Evolutionary conservation across 2,888 invertebrate genomes (phyloP).

Genomic region (Machimus rusticus): DNA sequence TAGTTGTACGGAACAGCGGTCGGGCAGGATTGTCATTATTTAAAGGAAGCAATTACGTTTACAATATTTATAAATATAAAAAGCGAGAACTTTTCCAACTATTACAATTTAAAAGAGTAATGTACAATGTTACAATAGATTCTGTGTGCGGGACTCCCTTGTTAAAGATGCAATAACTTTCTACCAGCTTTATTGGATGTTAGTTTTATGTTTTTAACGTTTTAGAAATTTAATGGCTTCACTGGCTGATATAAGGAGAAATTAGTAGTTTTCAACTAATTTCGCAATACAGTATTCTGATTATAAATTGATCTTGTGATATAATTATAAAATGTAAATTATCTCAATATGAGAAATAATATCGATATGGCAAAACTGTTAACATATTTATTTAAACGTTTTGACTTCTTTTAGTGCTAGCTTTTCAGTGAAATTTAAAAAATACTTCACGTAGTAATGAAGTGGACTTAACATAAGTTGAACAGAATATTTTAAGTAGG

Average conservation of each 20-base stretch:
- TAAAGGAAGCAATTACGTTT: background rate
- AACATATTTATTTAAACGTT: background rate
- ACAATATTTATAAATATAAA: background rate
- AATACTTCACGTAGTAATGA: too few relatives aligned
- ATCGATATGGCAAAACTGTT: background rate
- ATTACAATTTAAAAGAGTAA: background rate
- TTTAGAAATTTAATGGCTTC: background rate
- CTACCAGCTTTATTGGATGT: background rate
- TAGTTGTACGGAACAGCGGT: background rate
- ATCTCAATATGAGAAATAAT: background rate
- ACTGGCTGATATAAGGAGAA: background rate
- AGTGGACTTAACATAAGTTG: too few relatives aligned
- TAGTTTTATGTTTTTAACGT: background rate
- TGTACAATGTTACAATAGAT: background rate
- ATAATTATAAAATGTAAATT: background rate
- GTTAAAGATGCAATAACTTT: background rate
- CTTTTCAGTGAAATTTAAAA: too few relatives aligned
- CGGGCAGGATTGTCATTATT: background rate
- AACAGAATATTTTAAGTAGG: too few relatives aligned
- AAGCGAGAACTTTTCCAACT: background rate
- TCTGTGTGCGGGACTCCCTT: slow-evolving; percentile 1
- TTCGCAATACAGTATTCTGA: background rate
- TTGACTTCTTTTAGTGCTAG: too few relatives aligned
- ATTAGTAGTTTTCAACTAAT: too few relatives aligned
- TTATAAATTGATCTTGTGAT: background rate